Base-by-base conservation (phyloP, 2,797 vertebrate species). In the Eulemur coronatus region DNA sequence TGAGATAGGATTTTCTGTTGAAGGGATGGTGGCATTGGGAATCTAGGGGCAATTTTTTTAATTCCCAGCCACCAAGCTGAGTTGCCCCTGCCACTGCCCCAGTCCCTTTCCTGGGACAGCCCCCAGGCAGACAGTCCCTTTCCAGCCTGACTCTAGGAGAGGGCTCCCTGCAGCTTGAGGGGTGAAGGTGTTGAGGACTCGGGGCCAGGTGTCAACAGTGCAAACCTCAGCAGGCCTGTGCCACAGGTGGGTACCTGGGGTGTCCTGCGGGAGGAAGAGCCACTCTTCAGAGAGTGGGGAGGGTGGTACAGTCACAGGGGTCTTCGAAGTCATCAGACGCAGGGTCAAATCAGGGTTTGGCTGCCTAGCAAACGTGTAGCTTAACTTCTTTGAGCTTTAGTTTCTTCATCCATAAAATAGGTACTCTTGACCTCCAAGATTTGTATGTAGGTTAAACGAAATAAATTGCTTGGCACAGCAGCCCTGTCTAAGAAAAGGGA, bases 331-430 rank as follows among this genome's bases (percentile, higher is more conserved):
- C 48, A 41, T 70, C 46, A 43, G 35, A 59, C n/a, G 17, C 59
- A 7, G 50, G 57, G 11, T 79, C 79, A 55, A 11, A 81, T 59
- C 48, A 7, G 18, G 24, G 48, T 81, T 86, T 82, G 59, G 46
- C 48, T 38, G 30, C 81, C 52, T 79, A 33, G 41, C 18, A 65
- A 14, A 72, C 9, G 10, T 48, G 48, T 84, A n/a, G 26, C 28
- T 70, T 75, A 90, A 75, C 43, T 89, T 72, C 41, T 72, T 57
- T 15, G 52, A 65, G 73, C 38, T 48, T 75, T 14, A 26, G 35
- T 88, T 95, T 97, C 55, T 38, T 79, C 72, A 79, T 79, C 46
- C 63, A 52, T 75, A 75, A 92, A 93, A 90, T 67, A 65, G 63
- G 55, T 15, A 55, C 57, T 55, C 55, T 87, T 93, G 73, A 89